Percentiles rank a stretch among this genome's conserved stretches.
Evolutionary conservation across 2,888 invertebrate genomes (phyloP).

Genomic region (Mimumesa dahlbomi): DNA sequence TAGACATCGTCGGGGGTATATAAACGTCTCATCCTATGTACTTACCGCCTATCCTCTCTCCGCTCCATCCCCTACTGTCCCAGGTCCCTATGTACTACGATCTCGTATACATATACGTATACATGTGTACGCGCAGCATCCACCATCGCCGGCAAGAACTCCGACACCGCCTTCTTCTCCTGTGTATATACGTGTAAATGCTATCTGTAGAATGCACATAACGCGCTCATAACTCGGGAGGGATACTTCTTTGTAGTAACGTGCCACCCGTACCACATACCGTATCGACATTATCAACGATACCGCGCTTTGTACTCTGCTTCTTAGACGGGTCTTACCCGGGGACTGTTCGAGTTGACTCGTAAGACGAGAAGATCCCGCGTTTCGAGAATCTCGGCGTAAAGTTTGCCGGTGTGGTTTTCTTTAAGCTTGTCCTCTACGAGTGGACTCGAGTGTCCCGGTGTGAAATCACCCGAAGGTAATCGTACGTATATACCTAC

Average conservation of each 20-base stretch:
- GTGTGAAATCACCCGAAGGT: no score
- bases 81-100: constrained; percentile 20
- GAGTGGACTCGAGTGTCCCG: no score
- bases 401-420: no score
- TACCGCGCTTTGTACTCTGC: not conserved
- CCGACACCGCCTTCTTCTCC: constrained; percentile 19
- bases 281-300: not conserved
- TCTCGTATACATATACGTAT: constrained; percentile 3
- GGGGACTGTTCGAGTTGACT: no score
- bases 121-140: constrained; percentile 7
- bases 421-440: no score
- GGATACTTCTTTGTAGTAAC: constrained; percentile 25
- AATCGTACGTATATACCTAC: no score
- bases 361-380: no score
- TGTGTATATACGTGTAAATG: constrained; percentile 28
- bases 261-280: not conserved
- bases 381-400: no score
- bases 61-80: not conserved
- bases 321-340: no score
- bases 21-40: constrained; percentile 80
- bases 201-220: constrained; percentile 47
- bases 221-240: constrained; percentile 37
- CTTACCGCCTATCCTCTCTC: constrained; percentile 69
- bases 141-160: constrained; percentile 14
- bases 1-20: constrained; percentile 79